Percentiles rank a stretch among this genome's conserved stretches.
phyloP scores from a whole-genome alignment of 2,888 invertebrate species.

The Cephus pygmeus region DNA sequence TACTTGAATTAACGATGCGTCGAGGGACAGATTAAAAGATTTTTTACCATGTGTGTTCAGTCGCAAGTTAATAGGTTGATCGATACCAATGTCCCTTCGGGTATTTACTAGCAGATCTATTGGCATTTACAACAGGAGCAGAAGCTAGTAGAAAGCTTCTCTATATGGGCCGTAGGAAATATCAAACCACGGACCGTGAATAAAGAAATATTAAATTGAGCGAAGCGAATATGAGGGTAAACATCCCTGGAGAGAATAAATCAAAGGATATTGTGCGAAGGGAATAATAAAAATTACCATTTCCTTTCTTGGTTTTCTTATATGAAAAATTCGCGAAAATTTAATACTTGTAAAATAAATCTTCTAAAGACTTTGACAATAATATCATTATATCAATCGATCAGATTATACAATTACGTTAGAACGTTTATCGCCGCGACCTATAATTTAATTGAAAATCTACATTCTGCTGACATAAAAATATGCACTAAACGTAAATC shows the following conservation, averaged over 20 bases:
- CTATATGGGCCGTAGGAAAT: background rate
- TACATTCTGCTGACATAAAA: background rate
- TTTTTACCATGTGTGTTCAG: no score
- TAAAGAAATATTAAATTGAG: background rate
- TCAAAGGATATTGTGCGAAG: background rate
- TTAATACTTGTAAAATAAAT: background rate
- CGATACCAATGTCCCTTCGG: background rate
- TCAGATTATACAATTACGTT: background rate
- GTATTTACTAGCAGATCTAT: background rate
- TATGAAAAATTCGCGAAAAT: background rate
- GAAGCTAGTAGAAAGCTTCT: background rate
- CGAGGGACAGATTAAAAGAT: background rate
- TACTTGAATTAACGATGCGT: background rate
- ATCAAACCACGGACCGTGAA: background rate
- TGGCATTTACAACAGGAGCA: background rate
- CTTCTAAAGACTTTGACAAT: background rate
- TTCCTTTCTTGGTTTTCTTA: background rate
- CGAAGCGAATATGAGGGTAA: background rate
- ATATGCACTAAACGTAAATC: background rate
- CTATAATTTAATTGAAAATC: background rate
- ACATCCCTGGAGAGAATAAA: background rate
- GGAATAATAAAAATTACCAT: background rate
- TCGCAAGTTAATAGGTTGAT: no score
- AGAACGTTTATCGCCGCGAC: background rate
- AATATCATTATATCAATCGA: background rate